Base-by-base conservation (phyloP, 1,140 invertebrate genomes). In the Amphibalanus amphitrite region DNA sequence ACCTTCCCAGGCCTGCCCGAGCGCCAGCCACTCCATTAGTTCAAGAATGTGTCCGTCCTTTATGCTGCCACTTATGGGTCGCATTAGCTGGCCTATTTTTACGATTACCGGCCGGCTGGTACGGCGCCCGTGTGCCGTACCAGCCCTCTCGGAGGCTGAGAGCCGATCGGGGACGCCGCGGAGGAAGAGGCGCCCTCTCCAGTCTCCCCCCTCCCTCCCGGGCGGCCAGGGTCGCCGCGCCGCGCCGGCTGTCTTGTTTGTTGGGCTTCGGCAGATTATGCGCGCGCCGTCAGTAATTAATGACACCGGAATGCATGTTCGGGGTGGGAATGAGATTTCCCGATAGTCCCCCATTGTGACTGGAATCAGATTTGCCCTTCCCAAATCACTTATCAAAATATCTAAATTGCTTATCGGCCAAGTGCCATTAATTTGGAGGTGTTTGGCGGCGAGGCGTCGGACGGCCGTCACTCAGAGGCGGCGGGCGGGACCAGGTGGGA, bases 341-440 rank as follows among this genome's bases (percentile, higher is more conserved):
- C 6, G 47, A 59, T 59, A 59, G 47, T 59, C 47, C 47, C 47
- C 47, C 47, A 59, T 59, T 59, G 47, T 59, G 47, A 59, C 47
- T 59, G 47, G 47, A 59, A 59, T 59, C 47, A 59, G 47, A 59
- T 59, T 59, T 59, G 47, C 47, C 47, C 47, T 59, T 59, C 20
- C 47, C 47, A 23, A 59, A 59, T 59, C 47, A 59, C 47, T 59
- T 59, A 59, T 59, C 47, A 59, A 59, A 59, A 59, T 59, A 59
- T 23, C 47, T 59, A 59, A 59, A 59, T 59, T 59, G 47, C 47
- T 59, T 59, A 59, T 59, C 47, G 47, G 20, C 47, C 47, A 59
- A 59, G 47, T 59, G 47, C 47, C 47, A 59, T 59, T 59, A 59
- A 59, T 59, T 59, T 59, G 47, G 20, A 8, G 47, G 13, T 59